Percentiles rank a stretch among this genome's conserved stretches.
These are phyloP conservation scores for Toxostoma redivivum DNA, from an alignment of 2,113 vertebrate genomes.

Conservation along the genomic window DNA sequence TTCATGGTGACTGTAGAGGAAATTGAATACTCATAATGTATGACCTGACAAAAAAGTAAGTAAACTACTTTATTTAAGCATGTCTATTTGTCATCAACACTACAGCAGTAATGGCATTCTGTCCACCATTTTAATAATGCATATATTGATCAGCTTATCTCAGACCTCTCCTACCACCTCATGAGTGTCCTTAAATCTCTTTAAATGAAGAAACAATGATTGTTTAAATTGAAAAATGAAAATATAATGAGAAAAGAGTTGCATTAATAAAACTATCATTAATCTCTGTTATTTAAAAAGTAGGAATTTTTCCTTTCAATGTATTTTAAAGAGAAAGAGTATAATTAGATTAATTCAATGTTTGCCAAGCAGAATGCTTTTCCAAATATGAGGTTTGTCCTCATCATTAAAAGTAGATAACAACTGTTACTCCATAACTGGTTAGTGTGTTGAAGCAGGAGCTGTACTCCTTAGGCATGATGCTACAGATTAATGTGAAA, in stretches of 20 bases:
- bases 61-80: slow-evolving; percentile 74
- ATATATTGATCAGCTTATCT: slow-evolving; percentile 71
- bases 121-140: slow-evolving; percentile 70
- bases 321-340: neutral
- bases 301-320: neutral
- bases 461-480: neutral
- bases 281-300: neutral
- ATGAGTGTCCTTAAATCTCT: slow-evolving; percentile 47
- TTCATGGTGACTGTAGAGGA: slow-evolving; percentile 57
- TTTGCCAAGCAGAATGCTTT: neutral
- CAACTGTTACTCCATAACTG: neutral
- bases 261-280: slow-evolving; percentile 32
- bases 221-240: slow-evolving; percentile 53
- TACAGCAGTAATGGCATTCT: slow-evolving; percentile 62
- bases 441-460: neutral
- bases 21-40: slow-evolving; percentile 72
- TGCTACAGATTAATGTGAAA: neutral
- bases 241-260: slow-evolving; percentile 38
- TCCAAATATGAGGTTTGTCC: neutral
- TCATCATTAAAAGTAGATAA: neutral
- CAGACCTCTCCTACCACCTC: slow-evolving; percentile 30
- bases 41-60: slow-evolving; percentile 72
- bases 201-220: slow-evolving; percentile 12
- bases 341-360: neutral
- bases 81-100: slow-evolving; percentile 73